These are phyloP conservation scores for Cancer borealis DNA, from an alignment of 2,888 invertebrate genomes.

Conservation along the genomic window DNA sequence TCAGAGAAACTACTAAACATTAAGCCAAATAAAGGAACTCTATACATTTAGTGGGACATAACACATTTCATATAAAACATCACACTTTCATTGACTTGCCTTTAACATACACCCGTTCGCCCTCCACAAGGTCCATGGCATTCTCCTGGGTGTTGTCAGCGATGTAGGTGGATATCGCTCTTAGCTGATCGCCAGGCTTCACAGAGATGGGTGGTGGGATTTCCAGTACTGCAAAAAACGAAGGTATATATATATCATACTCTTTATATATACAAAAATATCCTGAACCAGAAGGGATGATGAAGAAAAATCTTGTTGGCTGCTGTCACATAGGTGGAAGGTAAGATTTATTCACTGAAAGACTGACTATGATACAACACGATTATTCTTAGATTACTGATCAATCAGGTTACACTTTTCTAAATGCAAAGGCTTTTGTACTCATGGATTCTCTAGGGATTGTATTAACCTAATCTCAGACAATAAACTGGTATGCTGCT, in stretches of 20 bases:
- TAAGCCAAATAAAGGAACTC: too few relatives aligned
- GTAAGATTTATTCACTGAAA: background rate
- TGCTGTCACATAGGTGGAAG: background rate
- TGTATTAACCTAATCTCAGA: too few relatives aligned
- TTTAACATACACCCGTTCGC: slow-evolving; percentile 91
- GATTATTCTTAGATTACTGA: too few relatives aligned
- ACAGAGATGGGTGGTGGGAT: slow-evolving; percentile 80
- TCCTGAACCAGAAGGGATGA: background rate
- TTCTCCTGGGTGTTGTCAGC: slow-evolving; percentile 89
- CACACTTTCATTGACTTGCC: slow-evolving; percentile 82
- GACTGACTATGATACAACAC: background rate
- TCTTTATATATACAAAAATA: background rate
- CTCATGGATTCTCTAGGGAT: too few relatives aligned
- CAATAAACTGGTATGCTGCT: too few relatives aligned
- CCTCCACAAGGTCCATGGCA: slow-evolving; percentile 93
- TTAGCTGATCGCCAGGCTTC: slow-evolving; percentile 88
- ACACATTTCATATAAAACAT: background rate
- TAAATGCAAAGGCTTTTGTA: too few relatives aligned
- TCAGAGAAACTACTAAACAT: too few relatives aligned
- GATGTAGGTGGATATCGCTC: slow-evolving; percentile 90
- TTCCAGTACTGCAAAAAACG: slow-evolving; percentile 52
- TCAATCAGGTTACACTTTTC: too few relatives aligned
- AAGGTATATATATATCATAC: background rate
- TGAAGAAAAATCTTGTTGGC: background rate
- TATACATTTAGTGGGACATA: too few relatives aligned